Base-by-base conservation (phyloP, 2,888 invertebrate species). In the Timandra comae region DNA sequence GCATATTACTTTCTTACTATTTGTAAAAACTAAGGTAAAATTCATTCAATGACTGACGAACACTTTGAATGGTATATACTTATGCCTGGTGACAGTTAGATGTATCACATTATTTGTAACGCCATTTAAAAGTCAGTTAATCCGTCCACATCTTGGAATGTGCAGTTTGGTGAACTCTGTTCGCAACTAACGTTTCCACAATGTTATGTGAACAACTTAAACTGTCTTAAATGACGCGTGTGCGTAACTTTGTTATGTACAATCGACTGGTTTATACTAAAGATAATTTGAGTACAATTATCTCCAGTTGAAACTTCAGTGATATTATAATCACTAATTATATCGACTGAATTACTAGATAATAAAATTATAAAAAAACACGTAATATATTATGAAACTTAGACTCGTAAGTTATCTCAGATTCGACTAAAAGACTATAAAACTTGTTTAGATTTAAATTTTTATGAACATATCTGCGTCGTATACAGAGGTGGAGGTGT, bases 371-470 rank as follows among this genome's bases (percentile, higher is more conserved):
- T n/a, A 16, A 52, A 67, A 75, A 72, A 63, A 63, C 62, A 60
- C 62, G 63, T 73, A 65, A 69, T 75, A 73, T 77, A 76, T 74
- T 8, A 24, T 24, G 16, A 59, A 65, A 67, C 40, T 73, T 81
- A 81, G 74, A 64, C 49, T 60, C 56, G 57, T 84, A 82, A 84
- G 81, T 70, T 80, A 80, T 84, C 78, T 80, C 79, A 78, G 77
- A 81, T 81, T 82, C 78, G 80, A 82, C 73, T 65, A 84, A 82
- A 84, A 85, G 84, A 84, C 84, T 85, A 80, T 66, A 59, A 69
- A 70, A 71, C 63, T 70, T 61, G 73, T 75, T 77, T 80, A 82
- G 81, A 80, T 64, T 80, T 72, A 74, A 81, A 75, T 65, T 74
- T 80, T 77, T 77, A 78, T 74, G 70, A 78, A 85, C 84, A 85